Evolutionary conservation across 2,888 invertebrate species (phyloP).

Genomic region (Ichneumoninae sp.): DNA sequence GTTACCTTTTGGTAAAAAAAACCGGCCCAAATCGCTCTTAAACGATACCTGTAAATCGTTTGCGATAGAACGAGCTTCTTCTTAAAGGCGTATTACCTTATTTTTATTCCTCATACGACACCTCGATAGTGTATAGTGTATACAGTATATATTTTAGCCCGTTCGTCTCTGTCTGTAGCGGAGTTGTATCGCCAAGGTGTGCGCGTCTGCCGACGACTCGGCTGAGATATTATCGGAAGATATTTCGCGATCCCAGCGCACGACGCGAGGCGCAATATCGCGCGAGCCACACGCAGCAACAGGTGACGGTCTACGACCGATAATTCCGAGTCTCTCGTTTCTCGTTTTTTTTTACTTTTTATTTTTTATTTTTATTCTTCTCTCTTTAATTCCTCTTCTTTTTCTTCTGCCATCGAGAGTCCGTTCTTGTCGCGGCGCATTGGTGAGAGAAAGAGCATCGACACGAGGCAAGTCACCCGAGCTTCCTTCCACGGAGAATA

Average conservation of each 20-base stretch:
- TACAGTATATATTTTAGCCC: background rate
- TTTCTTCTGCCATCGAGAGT: constrained; percentile 31
- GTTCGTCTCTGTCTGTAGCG: background rate
- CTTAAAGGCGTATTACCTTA: background rate
- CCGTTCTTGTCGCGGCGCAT: constrained; percentile 19
- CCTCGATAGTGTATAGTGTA: background rate
- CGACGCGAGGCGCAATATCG: constrained; percentile 50
- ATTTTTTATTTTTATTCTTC: background rate
- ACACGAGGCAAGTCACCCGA: constrained; percentile 15
- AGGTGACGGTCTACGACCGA: constrained; percentile 66
- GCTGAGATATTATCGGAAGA: constrained; percentile 73
- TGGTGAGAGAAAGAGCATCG: constrained; percentile 11
- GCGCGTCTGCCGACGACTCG: constrained; percentile 9
- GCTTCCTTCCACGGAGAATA: constrained; percentile 50
- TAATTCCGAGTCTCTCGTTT: constrained; percentile 62
- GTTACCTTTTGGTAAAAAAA: no score
- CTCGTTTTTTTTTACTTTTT: constrained; percentile 12
- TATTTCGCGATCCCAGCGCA: constrained; percentile 68
- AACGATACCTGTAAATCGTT: background rate
- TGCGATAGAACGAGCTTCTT: background rate
- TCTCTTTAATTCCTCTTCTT: background rate
- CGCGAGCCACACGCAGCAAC: constrained; percentile 61
- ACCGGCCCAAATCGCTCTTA: background rate
- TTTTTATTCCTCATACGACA: background rate
- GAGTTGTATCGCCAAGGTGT: background rate